phyloP scores from a whole-genome alignment of 1,140 invertebrate species.

The Babylonia areolata region DNA sequence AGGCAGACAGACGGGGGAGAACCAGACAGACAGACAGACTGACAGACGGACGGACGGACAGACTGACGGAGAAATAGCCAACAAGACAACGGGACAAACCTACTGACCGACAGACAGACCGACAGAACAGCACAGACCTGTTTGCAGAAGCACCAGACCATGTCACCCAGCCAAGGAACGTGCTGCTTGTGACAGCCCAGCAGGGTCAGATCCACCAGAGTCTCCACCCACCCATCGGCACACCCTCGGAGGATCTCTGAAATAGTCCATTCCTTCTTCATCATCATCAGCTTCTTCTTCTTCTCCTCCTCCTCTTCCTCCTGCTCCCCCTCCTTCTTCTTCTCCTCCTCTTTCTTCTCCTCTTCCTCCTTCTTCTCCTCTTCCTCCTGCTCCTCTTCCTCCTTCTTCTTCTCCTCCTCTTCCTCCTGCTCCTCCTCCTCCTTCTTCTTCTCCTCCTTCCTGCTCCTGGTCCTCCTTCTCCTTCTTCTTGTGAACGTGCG shows the following conservation, averaged over 20 bases:
- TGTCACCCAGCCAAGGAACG: conserved; percentile 44
- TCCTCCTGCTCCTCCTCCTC: neutral
- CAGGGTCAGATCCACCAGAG: conserved; percentile 49
- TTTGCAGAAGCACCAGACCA: conserved; percentile 51
- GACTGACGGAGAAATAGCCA: neutral
- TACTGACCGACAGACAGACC: neutral
- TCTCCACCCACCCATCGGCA: conserved; percentile 54
- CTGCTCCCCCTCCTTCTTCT: neutral
- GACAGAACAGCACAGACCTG: conserved; percentile 18
- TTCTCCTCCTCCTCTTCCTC: neutral
- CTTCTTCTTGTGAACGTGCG: neutral
- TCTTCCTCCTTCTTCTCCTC: neutral
- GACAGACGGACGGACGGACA: neutral
- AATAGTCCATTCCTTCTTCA: too few relatives aligned
- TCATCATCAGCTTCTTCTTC: neutral
- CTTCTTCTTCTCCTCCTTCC: neutral
- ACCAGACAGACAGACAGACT: too few relatives aligned
- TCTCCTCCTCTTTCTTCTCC: neutral
- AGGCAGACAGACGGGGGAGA: too few relatives aligned
- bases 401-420: neutral
- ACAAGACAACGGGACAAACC: neutral
- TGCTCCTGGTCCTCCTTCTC: neutral
- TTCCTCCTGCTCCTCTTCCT: neutral
- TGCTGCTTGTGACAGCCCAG: conserved; percentile 49
- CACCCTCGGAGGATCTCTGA: conserved; percentile 55